Base-by-base conservation (phyloP, 2,113 vertebrate genomes). In the Paracanthobrama guichenoti region DNA sequence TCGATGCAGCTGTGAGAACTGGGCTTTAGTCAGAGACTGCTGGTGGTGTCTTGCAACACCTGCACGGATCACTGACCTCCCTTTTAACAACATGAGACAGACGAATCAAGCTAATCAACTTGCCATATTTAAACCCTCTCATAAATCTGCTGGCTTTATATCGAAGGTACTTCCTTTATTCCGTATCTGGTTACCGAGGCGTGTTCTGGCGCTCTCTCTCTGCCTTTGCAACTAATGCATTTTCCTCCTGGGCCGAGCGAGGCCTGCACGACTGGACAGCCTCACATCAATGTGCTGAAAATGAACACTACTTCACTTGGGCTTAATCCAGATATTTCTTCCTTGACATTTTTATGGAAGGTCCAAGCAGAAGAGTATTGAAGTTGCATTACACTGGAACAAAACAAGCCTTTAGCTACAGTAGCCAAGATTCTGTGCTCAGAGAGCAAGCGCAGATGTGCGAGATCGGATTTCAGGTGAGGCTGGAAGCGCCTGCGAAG, bases 261-360 rank as follows among this genome's bases (percentile, higher is more conserved):
- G 78, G 69, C 28, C 77, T 87, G 39, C 85, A 64, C 44, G 59
- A 92, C 86, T 78, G 84, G 90, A 85, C 86, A 79, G 60, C 90
- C 87, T 92, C 86, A 83, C 88, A 85, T 91, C 88, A 86, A 90
- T 85, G 84, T 87, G 88, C 50, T 88, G 90, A 92, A 91, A 92
- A 91, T 57, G 69, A 90, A 89, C 79, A 87, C 90, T 82, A 48
- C 90, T 88, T 87, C 85, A 48, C 88, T 88, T 71, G 0, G 73
- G 90, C 89, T 84, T 91, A 92, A 94, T 93, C 93, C 92, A 87
- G 88, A 93, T 90, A 91, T 92, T 93, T 94, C 90, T 93, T 89
- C 86, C 88, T 46, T 93, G 94, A 93, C 93, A 92, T 88, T 92
- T 95, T 94, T 92, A 95, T 91, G 90, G 91, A 90, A 88, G 71